A percentile compares a stretch with the other conserved stretches of the same genome.
Conservation (phyloP, 2,113 vertebrate species). For the Xyliphius kryptos region DNA sequence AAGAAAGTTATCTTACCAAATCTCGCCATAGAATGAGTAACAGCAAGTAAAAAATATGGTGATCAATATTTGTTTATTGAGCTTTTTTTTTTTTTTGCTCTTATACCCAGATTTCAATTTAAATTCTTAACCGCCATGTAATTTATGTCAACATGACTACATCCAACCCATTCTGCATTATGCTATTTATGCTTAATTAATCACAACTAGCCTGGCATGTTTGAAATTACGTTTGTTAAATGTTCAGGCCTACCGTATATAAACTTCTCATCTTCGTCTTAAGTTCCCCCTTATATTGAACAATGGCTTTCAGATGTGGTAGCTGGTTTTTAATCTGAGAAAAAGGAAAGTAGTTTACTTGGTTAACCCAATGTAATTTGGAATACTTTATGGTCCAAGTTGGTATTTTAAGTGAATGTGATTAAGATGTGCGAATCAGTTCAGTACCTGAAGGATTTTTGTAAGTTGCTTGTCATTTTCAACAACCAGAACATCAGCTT, state of each 20-base stretch:
- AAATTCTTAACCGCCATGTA: too few relatives aligned
- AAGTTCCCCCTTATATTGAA: slow-evolving; percentile 68
- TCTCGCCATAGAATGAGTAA: too few relatives aligned
- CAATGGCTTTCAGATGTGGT: slow-evolving; percentile 69
- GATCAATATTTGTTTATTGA: too few relatives aligned
- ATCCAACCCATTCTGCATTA: too few relatives aligned
- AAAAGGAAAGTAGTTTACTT: not conserved
- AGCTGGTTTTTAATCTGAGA: slow-evolving; percentile 64
- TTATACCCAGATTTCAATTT: too few relatives aligned
- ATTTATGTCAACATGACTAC: too few relatives aligned
- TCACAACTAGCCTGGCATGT: not conserved
- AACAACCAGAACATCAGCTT: slow-evolving; percentile 67
- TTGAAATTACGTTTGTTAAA: not conserved
- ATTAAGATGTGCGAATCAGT: not conserved
- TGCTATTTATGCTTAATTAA: too few relatives aligned
- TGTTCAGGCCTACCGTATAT: slow-evolving; percentile 58
- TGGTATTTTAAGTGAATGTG: not conserved
- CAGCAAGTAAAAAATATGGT: too few relatives aligned
- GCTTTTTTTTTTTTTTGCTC: too few relatives aligned
- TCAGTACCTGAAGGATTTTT: slow-evolving; percentile 67
- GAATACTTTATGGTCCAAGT: not conserved
- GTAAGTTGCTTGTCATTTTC: slow-evolving; percentile 68
- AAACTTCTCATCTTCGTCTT: slow-evolving; percentile 57
- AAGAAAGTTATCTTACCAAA: too few relatives aligned
- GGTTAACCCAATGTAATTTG: not conserved